phyloP scores from a whole-genome alignment of 2,113 vertebrate species.

The Catagonus wagneri region DNA sequence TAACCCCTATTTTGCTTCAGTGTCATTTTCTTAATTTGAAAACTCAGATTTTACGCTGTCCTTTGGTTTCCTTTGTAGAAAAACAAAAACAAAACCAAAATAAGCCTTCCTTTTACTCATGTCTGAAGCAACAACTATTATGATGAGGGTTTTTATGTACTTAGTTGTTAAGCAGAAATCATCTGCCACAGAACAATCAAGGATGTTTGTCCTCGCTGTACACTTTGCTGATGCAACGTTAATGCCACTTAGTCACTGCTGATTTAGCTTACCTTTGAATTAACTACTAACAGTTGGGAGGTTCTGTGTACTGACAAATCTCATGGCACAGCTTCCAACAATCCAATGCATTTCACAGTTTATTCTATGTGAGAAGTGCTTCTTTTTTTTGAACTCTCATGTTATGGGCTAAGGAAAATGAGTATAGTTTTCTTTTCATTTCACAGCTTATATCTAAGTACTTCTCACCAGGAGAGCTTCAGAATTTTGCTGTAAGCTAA shows the following conservation, averaged over 20 bases:
- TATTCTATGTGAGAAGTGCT: slow-evolving; percentile 44
- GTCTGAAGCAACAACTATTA: neutral
- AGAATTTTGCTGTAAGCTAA: slow-evolving; percentile 66
- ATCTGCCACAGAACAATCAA: neutral
- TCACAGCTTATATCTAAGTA: slow-evolving; percentile 55
- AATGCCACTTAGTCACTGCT: neutral
- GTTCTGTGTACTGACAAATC: neutral
- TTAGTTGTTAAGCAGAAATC: neutral
- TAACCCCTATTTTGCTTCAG: neutral
- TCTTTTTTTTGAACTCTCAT: slow-evolving; percentile 56
- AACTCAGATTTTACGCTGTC: neutral
- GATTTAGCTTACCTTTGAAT: neutral
- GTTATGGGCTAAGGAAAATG: slow-evolving; percentile 36
- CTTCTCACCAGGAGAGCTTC: slow-evolving; percentile 42
- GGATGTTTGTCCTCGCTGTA: neutral
- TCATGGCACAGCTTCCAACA: neutral
- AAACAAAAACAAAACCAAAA: neutral
- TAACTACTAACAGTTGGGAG: neutral
- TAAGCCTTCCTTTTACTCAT: neutral
- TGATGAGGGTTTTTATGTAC: neutral
- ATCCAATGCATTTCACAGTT: neutral
- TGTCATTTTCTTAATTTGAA: neutral
- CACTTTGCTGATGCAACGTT: neutral
- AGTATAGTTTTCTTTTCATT: slow-evolving; percentile 54
- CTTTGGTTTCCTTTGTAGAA: neutral